A percentile compares a stretch with the other conserved stretches of the same genome.
phyloP scores from a whole-genome alignment of 1,140 invertebrate genomes.

The Conopomorpha cramerella region DNA sequence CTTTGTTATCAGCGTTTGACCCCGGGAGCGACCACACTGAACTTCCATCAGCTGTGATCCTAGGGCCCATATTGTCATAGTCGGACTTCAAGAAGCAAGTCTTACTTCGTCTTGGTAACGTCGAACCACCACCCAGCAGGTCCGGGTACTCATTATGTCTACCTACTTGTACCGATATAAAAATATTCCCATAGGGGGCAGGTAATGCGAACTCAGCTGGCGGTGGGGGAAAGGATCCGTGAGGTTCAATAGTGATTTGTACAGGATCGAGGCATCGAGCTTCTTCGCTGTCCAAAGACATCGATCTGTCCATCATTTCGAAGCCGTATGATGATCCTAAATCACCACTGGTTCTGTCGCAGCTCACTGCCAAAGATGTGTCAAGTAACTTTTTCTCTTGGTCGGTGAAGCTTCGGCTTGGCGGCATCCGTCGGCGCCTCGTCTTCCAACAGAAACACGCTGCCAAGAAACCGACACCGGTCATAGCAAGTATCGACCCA shows the following conservation, averaged over 20 bases:
- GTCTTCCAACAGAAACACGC: slow-evolving; percentile 44
- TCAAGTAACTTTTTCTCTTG: slow-evolving; percentile 84
- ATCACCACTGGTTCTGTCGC: slow-evolving; percentile 63
- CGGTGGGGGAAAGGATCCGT: slow-evolving; percentile 45
- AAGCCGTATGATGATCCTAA: slow-evolving; percentile 63
- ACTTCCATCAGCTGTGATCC: slow-evolving; percentile 82
- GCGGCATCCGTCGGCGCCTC: slow-evolving; percentile 63
- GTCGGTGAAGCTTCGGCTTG: slow-evolving; percentile 79
- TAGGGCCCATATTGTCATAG: slow-evolving; percentile 87
- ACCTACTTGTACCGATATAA: slow-evolving; percentile 49
- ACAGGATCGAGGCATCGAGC: slow-evolving; percentile 38
- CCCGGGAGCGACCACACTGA: slow-evolving; percentile 81
- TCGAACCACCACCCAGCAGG: slow-evolving; percentile 40
- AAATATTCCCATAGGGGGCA: slow-evolving; percentile 49
- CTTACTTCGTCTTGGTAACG: slow-evolving; percentile 30
- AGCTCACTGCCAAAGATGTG: slow-evolving; percentile 72
- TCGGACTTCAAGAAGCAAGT: slow-evolving; percentile 59
- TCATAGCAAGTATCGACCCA: slow-evolving; percentile 37
- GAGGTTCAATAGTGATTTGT: slow-evolving; percentile 79
- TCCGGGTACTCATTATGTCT: slow-evolving; percentile 57
- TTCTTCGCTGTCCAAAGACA: slow-evolving; percentile 48
- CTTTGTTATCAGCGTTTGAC: slow-evolving; percentile 32
- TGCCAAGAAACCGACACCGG: slow-evolving; percentile 30
- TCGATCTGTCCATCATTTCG: slow-evolving; percentile 56
- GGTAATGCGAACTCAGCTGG: slow-evolving; percentile 49